Evolutionary conservation across 2,113 vertebrate genomes (phyloP).

Genomic region (Cavia porcellus): DNA sequence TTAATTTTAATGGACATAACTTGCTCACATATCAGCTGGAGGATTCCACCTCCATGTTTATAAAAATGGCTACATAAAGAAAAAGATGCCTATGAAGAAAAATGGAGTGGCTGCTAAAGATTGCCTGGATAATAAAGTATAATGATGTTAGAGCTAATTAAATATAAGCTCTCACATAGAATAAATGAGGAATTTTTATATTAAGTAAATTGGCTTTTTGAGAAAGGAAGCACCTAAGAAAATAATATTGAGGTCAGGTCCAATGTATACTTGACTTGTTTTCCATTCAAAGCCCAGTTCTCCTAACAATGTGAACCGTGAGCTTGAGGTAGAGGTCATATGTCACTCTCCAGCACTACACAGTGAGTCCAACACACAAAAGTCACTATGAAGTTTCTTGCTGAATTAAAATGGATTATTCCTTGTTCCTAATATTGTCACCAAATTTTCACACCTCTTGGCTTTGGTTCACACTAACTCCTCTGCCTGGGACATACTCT

Average conservation of each 20-base stretch:
- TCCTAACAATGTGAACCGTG: background rate
- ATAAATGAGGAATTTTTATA: constrained; percentile 20
- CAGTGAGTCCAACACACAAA: background rate
- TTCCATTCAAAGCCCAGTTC: background rate
- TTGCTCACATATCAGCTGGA: constrained; percentile 80
- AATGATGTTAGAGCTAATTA: constrained; percentile 29
- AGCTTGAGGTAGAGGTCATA: background rate
- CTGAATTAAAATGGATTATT: background rate
- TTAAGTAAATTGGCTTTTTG: background rate
- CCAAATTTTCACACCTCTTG: background rate
- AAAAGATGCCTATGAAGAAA: constrained; percentile 71
- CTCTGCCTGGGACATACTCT: background rate
- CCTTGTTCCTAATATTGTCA: background rate
- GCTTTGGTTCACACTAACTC: background rate
- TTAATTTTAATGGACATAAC: constrained; percentile 87
- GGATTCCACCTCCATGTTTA: constrained; percentile 47
- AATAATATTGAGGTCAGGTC: background rate
- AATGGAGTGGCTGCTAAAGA: background rate
- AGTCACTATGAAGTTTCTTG: background rate
- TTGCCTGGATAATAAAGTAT: background rate
- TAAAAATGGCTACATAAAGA: constrained; percentile 21
- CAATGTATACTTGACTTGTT: background rate
- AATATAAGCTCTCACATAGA: background rate
- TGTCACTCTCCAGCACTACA: background rate
- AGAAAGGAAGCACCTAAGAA: background rate